Evolutionary conservation across 2,113 vertebrate genomes (phyloP).

Genomic region (Onychorhynchus coronatus): DNA sequence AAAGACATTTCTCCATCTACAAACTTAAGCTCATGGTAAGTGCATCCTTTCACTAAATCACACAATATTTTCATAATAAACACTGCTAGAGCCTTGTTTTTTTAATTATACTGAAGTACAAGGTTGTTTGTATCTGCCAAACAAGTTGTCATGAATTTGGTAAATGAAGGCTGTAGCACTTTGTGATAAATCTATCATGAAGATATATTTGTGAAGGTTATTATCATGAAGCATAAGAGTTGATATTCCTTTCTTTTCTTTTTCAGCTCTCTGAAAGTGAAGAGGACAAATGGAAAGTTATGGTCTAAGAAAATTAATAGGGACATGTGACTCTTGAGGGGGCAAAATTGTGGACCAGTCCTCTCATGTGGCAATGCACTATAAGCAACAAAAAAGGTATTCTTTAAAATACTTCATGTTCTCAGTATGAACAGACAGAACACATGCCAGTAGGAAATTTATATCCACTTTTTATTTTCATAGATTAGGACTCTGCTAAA

Average conservation of each 20-base stretch:
- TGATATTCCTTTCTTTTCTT: slow-evolving; percentile 38
- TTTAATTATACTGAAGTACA: neutral
- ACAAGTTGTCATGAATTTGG: neutral
- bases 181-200: neutral
- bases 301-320: slow-evolving; percentile 5
- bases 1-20: slow-evolving; percentile 9
- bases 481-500: neutral
- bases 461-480: neutral
- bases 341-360: neutral
- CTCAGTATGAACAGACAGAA: neutral
- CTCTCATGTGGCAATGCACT: slow-evolving; percentile 5
- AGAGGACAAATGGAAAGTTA: neutral
- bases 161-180: neutral
- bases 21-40: slow-evolving; percentile 38
- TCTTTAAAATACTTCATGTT: slow-evolving; percentile 3
- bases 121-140: neutral
- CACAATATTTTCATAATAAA: neutral
- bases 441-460: neutral
- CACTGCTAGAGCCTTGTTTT: neutral
- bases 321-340: neutral
- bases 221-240: neutral
- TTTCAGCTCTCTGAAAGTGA: slow-evolving; percentile 37
- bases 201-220: neutral
- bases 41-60: neutral
- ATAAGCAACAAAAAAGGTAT: slow-evolving; percentile 51